Evolutionary conservation across 2,888 invertebrate species (phyloP), one percentile per base, ranked within the genome.

Genomic region (Rhimphoctona megacephalus): DNA sequence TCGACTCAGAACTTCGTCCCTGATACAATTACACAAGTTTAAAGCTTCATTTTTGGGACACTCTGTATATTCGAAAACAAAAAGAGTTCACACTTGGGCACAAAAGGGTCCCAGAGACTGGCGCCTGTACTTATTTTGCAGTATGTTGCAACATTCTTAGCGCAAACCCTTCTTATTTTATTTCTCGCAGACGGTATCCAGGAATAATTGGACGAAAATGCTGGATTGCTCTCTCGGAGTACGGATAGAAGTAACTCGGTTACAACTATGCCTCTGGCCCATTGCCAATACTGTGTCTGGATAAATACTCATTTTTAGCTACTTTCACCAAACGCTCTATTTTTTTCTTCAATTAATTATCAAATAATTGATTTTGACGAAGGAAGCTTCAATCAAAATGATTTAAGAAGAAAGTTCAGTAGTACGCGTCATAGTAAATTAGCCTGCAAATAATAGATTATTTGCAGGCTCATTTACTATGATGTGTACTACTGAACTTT

Each of bases 121-220:
- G 82, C 82, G 82, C 82, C 82, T 77, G 49, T 70, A 49, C 69
- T 74, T 57, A 61, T 46, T 76, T 82, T 61, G 76, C 61, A 46
- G 49, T 49, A 69, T 9, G 70, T 14, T 49, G 73, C 83, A 57
- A 36, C 79, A 80, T 84, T 84, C 74, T 70, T 39, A 33, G 76
- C 72, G 72, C 52, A 70, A 46, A 49, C 72, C 25, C 46, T 73
- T 85, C 54, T 81, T 72, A 72, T 66, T 85, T 81, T 76, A 69
- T 77, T 52, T 46, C 39, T 36, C 49, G 8, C 30, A 61, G n/a
- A 69, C 46, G 81, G 66, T 22, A 72, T 73, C 73, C 81, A 73
- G 78, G 81, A 83, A 83, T 85, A 85, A 85, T 85, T 85, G 81
- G 77, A 85, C 46, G 80, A 77, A 49, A 70, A 72, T 64, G 81